Conservation (phyloP, 2,888 invertebrate species). For the Synergus laeviventris region DNA sequence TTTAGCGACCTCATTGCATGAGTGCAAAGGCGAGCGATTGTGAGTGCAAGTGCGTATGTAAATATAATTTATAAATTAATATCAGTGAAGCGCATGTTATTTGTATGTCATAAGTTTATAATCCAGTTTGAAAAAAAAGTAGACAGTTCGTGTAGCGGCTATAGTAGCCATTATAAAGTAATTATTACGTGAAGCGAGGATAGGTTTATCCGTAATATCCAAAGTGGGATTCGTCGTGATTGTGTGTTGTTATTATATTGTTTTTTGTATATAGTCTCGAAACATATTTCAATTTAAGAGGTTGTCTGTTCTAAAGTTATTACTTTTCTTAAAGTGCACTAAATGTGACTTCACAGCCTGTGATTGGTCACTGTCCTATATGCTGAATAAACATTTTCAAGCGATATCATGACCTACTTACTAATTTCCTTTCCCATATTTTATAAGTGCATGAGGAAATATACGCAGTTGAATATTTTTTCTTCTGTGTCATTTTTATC, state of each 20-base stretch:
- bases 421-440: neutral
- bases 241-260: slow-evolving; percentile 64
- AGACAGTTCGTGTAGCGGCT: slow-evolving; percentile 42
- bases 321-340: slow-evolving; percentile 52
- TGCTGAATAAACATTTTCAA: slow-evolving; percentile 54
- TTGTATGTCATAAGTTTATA: slow-evolving; percentile 51
- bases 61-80: slow-evolving; percentile 58
- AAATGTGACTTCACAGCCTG: slow-evolving; percentile 41
- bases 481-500: no score
- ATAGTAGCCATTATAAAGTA: slow-evolving; percentile 30
- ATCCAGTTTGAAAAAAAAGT: slow-evolving; percentile 41
- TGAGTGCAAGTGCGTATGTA: slow-evolving; percentile 46
- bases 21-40: slow-evolving; percentile 32
- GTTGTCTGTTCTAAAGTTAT: slow-evolving; percentile 64
- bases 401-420: slow-evolving; percentile 40
- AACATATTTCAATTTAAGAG: slow-evolving; percentile 65
- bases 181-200: slow-evolving; percentile 30
- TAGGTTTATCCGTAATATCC: slow-evolving; percentile 40
- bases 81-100: slow-evolving; percentile 52
- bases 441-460: neutral
- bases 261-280: slow-evolving; percentile 60
- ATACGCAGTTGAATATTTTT: no score
- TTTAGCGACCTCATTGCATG: slow-evolving; percentile 25
- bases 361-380: slow-evolving; percentile 48
- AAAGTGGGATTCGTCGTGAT: slow-evolving; percentile 54